Evolutionary conservation across 1,140 invertebrate genomes (phyloP), one percentile per base, ranked within the genome.

Genomic region (Brachionus angularis): DNA sequence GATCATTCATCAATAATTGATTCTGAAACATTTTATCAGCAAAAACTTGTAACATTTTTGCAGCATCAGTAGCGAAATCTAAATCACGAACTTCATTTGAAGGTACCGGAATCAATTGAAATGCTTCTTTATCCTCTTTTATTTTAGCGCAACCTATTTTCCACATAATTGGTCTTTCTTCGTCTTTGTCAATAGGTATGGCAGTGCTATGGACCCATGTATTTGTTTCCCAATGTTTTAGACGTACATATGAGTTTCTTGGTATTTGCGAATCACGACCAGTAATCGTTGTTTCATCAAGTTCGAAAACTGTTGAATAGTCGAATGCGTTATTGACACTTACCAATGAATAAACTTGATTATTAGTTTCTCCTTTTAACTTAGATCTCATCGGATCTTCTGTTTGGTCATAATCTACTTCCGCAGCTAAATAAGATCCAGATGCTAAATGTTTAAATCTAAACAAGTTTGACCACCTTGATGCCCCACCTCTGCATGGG

Each of bases 51-150:
- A 71, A 18, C 34, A 44, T 50, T 29, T 71, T 53, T 5, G 93
- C 96, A 1, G 96, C 94, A 84, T 99, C 96, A 83, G 98, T 98
- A 1, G 95, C 96, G 83, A 99, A 99, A 83, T 99, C 96, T 71
- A 99, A 83, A 84, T 99, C 96, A 50, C 96, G 86, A 5, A 99
- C 96, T 74, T 83, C 81, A 62, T 78, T 76, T n/a, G 79, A 77
- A 16, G 79, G 78, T 12, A 83, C 81, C 10, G 79, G 79, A 73
- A 97, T 90, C 18, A 98, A 83, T 1, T 93, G 92, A 83, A 99
- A 99, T 0, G 96, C 96, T 82, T 99, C 96, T 79, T 98, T 97
- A 78, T 99, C 96, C 82, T 98, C 93, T 82, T 97, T 96, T 61
- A 62, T 72, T 73, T 18, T 72, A 76, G 82, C 44, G 25, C 34